Evolutionary conservation across 2,888 invertebrate genomes (phyloP).

Genomic region (Cheilosia soror): DNA sequence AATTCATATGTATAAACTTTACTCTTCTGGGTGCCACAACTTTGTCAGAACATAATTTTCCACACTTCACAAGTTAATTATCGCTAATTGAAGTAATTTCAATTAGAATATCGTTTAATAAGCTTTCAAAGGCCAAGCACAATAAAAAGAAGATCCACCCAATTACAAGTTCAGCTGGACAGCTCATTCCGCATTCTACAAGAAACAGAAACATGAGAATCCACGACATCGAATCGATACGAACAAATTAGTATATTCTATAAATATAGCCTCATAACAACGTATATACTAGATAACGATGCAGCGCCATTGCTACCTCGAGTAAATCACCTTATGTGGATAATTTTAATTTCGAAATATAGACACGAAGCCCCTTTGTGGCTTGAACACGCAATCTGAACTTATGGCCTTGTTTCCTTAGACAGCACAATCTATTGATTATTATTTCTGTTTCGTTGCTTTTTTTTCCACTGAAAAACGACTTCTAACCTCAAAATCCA

Average conservation of each 20-base stretch:
- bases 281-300: constrained; percentile 3
- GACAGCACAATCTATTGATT: constrained; percentile 54
- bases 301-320: constrained; percentile 12
- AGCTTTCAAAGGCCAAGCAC: not conserved
- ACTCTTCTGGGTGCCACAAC: not conserved
- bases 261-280: constrained; percentile 9
- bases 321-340: constrained; percentile 53
- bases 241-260: constrained; percentile 22
- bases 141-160: not conserved
- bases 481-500: constrained; percentile 38
- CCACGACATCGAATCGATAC: constrained; percentile 37
- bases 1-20: no score
- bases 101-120: constrained; percentile 25
- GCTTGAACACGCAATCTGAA: constrained; percentile 54
- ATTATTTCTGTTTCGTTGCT: constrained; percentile 1
- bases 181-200: constrained; percentile 11
- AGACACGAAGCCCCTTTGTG: constrained; percentile 54
- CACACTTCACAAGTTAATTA: constrained; percentile 7
- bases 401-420: constrained; percentile 2
- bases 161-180: not conserved
- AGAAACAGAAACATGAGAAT: constrained; percentile 4
- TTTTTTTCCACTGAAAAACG: not conserved
- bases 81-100: constrained; percentile 32
- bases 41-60: constrained; percentile 15
- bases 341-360: constrained; percentile 66